Base-by-base conservation (phyloP, 2,113 vertebrate species). In the Callocephalon fimbriatum region DNA sequence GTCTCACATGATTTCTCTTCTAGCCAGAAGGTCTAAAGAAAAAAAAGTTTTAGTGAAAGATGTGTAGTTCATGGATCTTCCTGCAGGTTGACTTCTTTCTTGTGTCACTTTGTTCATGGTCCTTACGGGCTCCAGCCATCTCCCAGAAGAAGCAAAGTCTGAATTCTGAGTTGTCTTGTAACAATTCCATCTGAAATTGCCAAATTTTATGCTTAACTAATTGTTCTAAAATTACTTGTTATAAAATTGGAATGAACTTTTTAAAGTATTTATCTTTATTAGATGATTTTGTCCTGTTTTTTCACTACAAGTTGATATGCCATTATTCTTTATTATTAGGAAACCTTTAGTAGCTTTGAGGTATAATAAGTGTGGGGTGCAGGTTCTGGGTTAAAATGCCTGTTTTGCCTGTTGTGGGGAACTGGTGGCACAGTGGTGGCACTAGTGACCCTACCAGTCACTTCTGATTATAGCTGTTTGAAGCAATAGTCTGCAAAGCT, bases 51-150 rank as follows among this genome's bases (percentile, higher is more conserved):
- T 47, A 56, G 53, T 11, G 19, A 27, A 86, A 42, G 44, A 26
- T 26, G 7, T 0, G 0, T 29, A 21, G 29, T 29, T 73, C 0
- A 0, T 3, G 37, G 22, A 9, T 54, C 42, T 75, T 76, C 54
- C 22, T 90, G 22, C 45, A 45, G 18, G 9, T 58, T 59, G 29
- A n/a, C 8, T 47, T 76, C 48, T 26, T 9, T 37, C 8, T 4
- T 0, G 0, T 48, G 19, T 50, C 22, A 9, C 2, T 21, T 81
- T 27, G 12, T 3, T 53, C 7, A 0, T 26, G 6, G 18, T 42
- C 25, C 20, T 42, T 65, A 8, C 4, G 15, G 25, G 21, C 12
- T 75, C 21, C 32, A 62, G 7, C 10, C 16, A 2, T 40, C 9
- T 67, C 40, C 32, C 20, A 8, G 22, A 72, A 68, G 17, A 59